These are phyloP conservation scores for Drosophila serrata DNA, from an alignment of 1,140 invertebrate genomes.

Conservation along the genomic window DNA sequence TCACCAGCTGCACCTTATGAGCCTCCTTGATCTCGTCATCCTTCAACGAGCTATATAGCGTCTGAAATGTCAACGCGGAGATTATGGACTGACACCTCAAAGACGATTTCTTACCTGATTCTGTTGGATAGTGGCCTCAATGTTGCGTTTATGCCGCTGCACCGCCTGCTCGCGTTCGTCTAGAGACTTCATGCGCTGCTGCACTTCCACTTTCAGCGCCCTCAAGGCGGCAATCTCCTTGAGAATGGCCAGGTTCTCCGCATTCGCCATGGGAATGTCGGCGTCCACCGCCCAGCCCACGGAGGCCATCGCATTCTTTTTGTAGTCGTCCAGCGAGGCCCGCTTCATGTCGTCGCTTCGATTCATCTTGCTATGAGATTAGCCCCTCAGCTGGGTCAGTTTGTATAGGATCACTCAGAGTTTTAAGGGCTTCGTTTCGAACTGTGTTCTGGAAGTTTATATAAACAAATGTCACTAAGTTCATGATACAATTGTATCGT, in stretches of 20 bases:
- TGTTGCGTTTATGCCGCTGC: slow-evolving; percentile 85
- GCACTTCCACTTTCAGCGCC: slow-evolving; percentile 59
- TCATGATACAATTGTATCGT: too few relatives aligned
- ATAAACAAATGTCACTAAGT: not conserved
- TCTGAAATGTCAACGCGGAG: slow-evolving; percentile 57
- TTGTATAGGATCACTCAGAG: not conserved
- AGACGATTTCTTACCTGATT: slow-evolving; percentile 81
- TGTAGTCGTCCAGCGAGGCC: slow-evolving; percentile 63
- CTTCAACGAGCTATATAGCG: slow-evolving; percentile 86
- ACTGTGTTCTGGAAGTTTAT: not conserved
- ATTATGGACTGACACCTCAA: not conserved
- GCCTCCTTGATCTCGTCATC: slow-evolving; percentile 87
- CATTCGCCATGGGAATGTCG: slow-evolving; percentile 89
- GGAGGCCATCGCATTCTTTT: slow-evolving; percentile 67
- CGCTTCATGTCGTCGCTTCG: slow-evolving; percentile 69
- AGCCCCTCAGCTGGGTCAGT: not conserved
- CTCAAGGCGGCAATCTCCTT: slow-evolving; percentile 65
- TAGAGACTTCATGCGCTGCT: slow-evolving; percentile 53
- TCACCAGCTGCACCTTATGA: slow-evolving; percentile 86
- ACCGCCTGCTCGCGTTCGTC: slow-evolving; percentile 74
- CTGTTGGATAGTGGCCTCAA: slow-evolving; percentile 85
- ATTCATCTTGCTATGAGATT: slow-evolving; percentile 44
- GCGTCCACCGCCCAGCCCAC: slow-evolving; percentile 89
- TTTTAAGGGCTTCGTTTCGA: slow-evolving; percentile 4
- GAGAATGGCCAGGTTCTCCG: slow-evolving; percentile 89